Base-by-base conservation (phyloP, 2,888 invertebrate species). In the Pandemis cinnamomeana region DNA sequence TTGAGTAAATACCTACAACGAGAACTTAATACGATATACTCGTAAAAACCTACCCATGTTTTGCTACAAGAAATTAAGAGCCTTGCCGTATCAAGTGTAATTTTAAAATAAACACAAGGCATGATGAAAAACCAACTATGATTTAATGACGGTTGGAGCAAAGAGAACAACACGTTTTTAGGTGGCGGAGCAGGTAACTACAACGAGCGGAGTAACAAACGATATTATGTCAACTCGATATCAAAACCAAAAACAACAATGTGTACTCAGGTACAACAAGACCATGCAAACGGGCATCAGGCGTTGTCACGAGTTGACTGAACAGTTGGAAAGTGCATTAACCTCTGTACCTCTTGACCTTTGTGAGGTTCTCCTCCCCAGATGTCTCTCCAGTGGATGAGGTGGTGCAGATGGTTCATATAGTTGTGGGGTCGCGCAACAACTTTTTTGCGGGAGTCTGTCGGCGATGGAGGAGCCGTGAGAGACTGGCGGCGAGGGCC, bases 381-480 rank as follows among this genome's bases (percentile, higher is more conserved):
- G 77, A 92, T 93, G 83, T 93, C 93, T 80, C 89, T 88, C 94
- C 94, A 95, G 82, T 92, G 92, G 77, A 92, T 94, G 75, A 92
- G 86, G 73, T 93, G 91, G 78, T 91, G 93, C 79, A 90, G 89
- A 81, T 91, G 94, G 85, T 89, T 94, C 87, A 84, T 92, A 83
- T 91, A 94, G 84, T 91, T 89, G 82, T 90, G 93, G 79, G 87
- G 93, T 69, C 87, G 91, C 81, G 82, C 86, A 76, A 88, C 90
- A 77, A 88, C 90, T 85, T 93, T 92, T 84, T 93, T 92, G 77
- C 93, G 87, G 53, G 88, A 92, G 75, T 93, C 93, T n/a, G 89
- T 91, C 7, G 94, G 94, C 44, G 94, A 94, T 0, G 94, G 93
- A 13, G 94, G 94, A 42, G 94, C 94, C 7, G 94, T 94, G 66